Conservation (phyloP, 2,888 invertebrate species). For the Leptopilina syphax region DNA sequence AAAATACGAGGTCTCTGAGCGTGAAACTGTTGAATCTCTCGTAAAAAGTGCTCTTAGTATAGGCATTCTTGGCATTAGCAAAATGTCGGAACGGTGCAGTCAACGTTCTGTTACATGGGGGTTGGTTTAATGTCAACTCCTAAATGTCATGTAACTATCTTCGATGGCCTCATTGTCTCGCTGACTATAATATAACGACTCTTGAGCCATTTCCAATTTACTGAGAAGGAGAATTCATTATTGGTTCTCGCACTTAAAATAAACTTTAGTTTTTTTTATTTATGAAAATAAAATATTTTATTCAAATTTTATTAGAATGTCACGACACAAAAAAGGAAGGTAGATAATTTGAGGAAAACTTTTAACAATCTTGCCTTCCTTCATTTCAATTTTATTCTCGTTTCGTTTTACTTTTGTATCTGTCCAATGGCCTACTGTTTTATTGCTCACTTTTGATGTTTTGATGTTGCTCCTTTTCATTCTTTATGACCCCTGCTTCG, state of each 20-base stretch:
- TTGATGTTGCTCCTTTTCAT: not conserved
- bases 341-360: constrained; percentile 5
- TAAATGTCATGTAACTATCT: constrained; percentile 73
- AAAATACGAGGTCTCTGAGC: constrained; percentile 42
- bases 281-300: not conserved
- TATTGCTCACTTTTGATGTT: constrained; percentile 26
- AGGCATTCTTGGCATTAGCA: constrained; percentile 70
- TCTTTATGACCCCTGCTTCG: not conserved
- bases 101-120: constrained; percentile 54
- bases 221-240: constrained; percentile 24
- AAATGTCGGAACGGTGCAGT: constrained; percentile 68
- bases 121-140: constrained; percentile 72
- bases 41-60: constrained; percentile 68
- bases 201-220: constrained; percentile 32
- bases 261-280: too few relatives aligned
- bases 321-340: not conserved
- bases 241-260: not conserved
- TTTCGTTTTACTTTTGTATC: constrained; percentile 26
- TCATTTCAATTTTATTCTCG: constrained; percentile 36
- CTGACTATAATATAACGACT: constrained; percentile 9
- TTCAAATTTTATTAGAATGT: not conserved
- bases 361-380: constrained; percentile 28
- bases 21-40: constrained; percentile 65
- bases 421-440: constrained; percentile 34
- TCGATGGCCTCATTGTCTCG: constrained; percentile 61